Percentiles rank a stretch among this genome's conserved stretches.
These are phyloP conservation scores for Harpagoxenus sublaevis DNA, from an alignment of 2,888 invertebrate genomes.

Conservation along the genomic window DNA sequence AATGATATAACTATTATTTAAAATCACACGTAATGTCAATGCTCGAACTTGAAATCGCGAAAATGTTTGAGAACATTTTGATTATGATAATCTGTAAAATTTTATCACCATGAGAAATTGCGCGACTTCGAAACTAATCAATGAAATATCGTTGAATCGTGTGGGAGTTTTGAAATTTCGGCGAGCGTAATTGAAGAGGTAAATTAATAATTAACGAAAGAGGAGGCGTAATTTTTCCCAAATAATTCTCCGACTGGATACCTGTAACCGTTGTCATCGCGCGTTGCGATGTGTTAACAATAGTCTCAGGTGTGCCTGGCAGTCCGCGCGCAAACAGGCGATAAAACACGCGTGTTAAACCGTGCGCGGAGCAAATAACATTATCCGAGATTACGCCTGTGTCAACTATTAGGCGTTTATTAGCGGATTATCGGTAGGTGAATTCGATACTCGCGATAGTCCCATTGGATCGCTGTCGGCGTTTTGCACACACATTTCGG, in stretches of 20 bases:
- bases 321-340: constrained; percentile 70
- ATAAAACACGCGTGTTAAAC: constrained; percentile 71
- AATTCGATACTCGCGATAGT: constrained; percentile 59
- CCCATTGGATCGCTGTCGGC: constrained; percentile 21
- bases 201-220: not conserved
- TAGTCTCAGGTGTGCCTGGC: constrained; percentile 75
- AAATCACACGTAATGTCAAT: not conserved
- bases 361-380: constrained; percentile 67
- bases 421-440: constrained; percentile 73
- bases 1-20: not conserved
- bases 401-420: constrained; percentile 75
- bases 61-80: not conserved
- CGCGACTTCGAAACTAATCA: not conserved
- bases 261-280: constrained; percentile 15
- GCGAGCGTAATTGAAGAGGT: not conserved
- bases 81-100: not conserved
- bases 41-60: not conserved
- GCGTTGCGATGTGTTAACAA: constrained; percentile 62
- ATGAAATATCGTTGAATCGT: not conserved
- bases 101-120: not conserved
- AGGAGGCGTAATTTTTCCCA: not conserved
- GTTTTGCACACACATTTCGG: constrained; percentile 18
- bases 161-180: not conserved
- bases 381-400: constrained; percentile 72
- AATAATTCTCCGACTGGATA: constrained; percentile 19